Evolutionary conservation across 2,888 invertebrate species (phyloP), one percentile per base, ranked within the genome.

Genomic region (Drosophila maculinotata): DNA sequence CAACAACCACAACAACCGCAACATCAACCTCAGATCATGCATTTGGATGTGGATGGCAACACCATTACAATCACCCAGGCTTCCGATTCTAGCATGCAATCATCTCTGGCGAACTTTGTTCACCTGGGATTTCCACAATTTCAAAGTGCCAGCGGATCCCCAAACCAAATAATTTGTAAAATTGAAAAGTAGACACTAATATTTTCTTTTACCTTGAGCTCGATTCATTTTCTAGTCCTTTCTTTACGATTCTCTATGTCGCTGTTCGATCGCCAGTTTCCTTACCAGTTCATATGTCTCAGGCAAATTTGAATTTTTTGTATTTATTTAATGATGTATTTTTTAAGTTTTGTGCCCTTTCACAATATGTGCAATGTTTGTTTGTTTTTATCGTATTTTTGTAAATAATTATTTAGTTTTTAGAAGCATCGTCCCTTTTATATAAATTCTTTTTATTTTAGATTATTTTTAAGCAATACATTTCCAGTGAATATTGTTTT

Each of bases 21-120:
- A 2, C 87, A 79, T 8, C 89, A 88, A 12, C 84, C 86, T 2
- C 92, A 91, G 80, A 90, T 90, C 42, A 91, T 90, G 89, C 89
- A 92, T 76, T 67, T 91, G 17, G 89, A 90, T 67, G 57, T 90
- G 28, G 87, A 87, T 28, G 89, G 89, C 2, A 91, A 89, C 65
- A 91, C 91, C 4, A 90, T 91, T 45, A 91, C 91, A 26, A 90
- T 91, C 36, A 90, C 90, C 10, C 90, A 91, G 62, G 78, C 90
- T 57, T 30, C 91, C 66, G 91, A 91, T 39, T 80, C 91, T n/a
- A 90, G 88, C 78, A 76, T 91, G 52, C 89, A 90, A 51, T 79
- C 89, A 51, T 89, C 89, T 33, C 59, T 91, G 56, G 88, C 89
- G 1, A 91, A 90, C 72, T 89, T 89, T 49, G 89, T 91, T 20